phyloP scores from a whole-genome alignment of 2,888 invertebrate species.

The Rhopalosiphum nymphaeae region DNA sequence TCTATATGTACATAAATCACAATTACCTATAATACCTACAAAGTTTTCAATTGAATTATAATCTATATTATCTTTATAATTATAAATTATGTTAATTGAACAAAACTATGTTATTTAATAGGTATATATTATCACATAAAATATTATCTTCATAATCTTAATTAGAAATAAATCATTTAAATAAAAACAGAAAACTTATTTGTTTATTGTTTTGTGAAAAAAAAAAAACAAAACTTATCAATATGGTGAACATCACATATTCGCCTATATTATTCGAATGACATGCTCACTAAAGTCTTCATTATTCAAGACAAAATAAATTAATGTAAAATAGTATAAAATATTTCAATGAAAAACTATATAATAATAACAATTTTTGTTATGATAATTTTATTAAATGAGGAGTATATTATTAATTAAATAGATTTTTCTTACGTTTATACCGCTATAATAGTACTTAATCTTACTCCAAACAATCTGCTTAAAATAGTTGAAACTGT shows the following conservation, averaged over 20 bases:
- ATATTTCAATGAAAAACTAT: not conserved
- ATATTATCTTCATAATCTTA: not conserved
- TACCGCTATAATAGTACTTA: not conserved
- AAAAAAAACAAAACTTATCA: not conserved
- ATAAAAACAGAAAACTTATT: not conserved
- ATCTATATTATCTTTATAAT: not conserved
- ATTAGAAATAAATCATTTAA: not conserved
- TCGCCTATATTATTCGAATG: not conserved
- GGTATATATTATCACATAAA: not conserved
- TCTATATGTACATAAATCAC: not conserved
- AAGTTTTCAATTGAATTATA: not conserved
- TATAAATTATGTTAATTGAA: not conserved
- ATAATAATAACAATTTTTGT: not conserved
- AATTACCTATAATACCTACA: not conserved
- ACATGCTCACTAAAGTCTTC: not conserved
- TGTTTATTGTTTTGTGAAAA: not conserved
- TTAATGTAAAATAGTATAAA: not conserved
- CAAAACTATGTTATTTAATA: not conserved
- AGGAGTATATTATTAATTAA: not conserved
- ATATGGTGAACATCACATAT: not conserved
- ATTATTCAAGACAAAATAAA: not conserved
- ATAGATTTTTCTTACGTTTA: not conserved
- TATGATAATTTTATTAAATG: not conserved
- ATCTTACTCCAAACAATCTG: not conserved
- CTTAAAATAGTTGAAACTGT: not conserved